These are phyloP conservation scores for Megastigmus dorsalis DNA, from an alignment of 2,888 invertebrate species.

Conservation along the genomic window DNA sequence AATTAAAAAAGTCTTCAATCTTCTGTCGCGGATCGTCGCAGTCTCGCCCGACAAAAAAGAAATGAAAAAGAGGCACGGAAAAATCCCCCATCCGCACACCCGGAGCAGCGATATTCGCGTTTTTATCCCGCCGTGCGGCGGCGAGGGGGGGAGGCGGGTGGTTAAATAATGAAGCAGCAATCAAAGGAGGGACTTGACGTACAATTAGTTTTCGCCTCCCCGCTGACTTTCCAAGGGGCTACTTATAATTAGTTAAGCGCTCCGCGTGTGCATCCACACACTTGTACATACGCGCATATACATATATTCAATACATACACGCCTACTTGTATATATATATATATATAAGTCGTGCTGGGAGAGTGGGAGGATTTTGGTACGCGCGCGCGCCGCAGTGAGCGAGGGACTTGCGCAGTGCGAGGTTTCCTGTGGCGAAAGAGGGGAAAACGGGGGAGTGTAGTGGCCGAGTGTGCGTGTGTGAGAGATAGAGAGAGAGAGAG, in stretches of 20 bases:
- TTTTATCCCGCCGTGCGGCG: too few relatives aligned
- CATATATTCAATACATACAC: constrained; percentile 17
- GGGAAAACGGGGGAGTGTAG: too few relatives aligned
- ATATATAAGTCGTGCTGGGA: too few relatives aligned
- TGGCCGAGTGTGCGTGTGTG: too few relatives aligned
- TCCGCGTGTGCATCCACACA: too few relatives aligned
- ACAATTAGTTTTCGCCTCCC: constrained; percentile 46
- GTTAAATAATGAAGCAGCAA: constrained; percentile 53
- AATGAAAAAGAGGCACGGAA: background rate
- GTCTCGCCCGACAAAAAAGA: too few relatives aligned
- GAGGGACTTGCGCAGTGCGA: background rate
- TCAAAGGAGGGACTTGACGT: constrained; percentile 39
- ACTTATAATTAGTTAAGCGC: constrained; percentile 61
- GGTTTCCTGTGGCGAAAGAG: too few relatives aligned
- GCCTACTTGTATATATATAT: too few relatives aligned
- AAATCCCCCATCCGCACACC: background rate
- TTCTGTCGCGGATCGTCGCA: too few relatives aligned
- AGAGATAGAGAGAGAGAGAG: background rate
- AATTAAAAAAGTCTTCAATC: background rate
- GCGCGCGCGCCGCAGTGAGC: background rate
- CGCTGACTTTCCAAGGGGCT: constrained; percentile 40
- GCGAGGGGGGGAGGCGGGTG: too few relatives aligned
- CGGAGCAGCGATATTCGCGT: too few relatives aligned
- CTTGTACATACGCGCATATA: background rate
- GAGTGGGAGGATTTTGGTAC: constrained; percentile 9